phyloP scores from a whole-genome alignment of 2,113 vertebrate species.

The Ovis canadensis region DNA sequence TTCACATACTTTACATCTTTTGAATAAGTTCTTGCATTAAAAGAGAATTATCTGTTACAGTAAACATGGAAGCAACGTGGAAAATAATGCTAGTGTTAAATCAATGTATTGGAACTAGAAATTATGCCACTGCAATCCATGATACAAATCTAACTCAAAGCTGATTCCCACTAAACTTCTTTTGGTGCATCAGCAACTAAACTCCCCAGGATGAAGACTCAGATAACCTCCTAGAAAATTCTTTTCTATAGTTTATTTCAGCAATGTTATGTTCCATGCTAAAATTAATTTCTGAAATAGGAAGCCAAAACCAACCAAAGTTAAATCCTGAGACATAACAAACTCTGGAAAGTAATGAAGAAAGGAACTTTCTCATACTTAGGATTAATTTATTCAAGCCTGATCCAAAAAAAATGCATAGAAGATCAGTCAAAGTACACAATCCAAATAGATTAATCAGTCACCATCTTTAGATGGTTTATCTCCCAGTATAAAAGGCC shows the following conservation, averaged over 20 bases:
- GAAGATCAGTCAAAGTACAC: not conserved
- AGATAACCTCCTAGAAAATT: not conserved
- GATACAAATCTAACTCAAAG: not conserved
- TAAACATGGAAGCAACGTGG: not conserved
- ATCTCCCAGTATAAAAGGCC: not conserved
- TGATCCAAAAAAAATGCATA: not conserved
- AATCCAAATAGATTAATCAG: not conserved
- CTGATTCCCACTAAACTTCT: not conserved
- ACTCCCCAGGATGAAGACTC: not conserved
- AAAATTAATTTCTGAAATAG: constrained; percentile 55
- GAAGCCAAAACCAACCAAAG: constrained; percentile 41
- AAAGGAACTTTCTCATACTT: not conserved
- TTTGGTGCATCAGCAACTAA: not conserved
- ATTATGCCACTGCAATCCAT: not conserved
- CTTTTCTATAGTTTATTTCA: constrained; percentile 28
- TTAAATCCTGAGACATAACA: not conserved
- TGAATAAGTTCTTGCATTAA: not conserved
- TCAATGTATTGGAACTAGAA: not conserved
- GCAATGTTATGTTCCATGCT: constrained; percentile 16
- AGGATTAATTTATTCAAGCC: constrained; percentile 30
- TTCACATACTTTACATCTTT: constrained; percentile 6
- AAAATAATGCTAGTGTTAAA: not conserved
- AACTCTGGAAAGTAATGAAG: not conserved
- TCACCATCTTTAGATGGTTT: not conserved
- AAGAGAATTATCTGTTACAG: not conserved